Evolutionary conservation across 2,888 invertebrate genomes (phyloP), one percentile per base, ranked within the genome.

Genomic region (Erebia aethiops): DNA sequence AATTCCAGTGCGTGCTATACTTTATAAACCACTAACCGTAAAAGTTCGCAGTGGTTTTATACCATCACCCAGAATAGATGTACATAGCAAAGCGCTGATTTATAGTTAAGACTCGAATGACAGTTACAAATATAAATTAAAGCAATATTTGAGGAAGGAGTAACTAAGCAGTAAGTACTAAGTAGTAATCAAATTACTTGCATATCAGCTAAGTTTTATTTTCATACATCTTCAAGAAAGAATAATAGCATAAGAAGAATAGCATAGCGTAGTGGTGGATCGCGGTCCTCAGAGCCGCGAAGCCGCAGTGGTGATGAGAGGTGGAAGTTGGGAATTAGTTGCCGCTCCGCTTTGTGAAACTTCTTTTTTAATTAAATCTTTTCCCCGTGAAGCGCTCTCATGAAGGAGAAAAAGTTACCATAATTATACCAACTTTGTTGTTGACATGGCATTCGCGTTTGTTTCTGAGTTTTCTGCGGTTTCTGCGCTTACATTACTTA

Each of bases 321-420:
- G 69, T 74, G 69, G 71, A 77, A 77, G 71, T 77, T 76, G 72
- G 54, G 71, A 75, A 75, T 77, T 73, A 77, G 76, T 74, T 73
- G 71, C 69, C 71, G 69, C 63, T 65, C 21, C 67, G 67, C 60
- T 68, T 70, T 60, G 21, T 66, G 51, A 52, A 62, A 69, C 65
- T 71, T 70, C 63, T 73, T 74, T 72, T 72, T 74, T 74, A 74
- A 76, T 76, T 74, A 76, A 77, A 75, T 73, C 69, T 71, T 69
- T 71, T 58, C 57, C 52, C 49, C 35, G 69, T 69, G 70, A 75
- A 71, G 71, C 72, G 67, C 70, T 63, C 65, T 71, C 71, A 67
- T 69, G 69, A 46, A 69, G 68, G 63, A 63, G 46, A 52, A 52
- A 51, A 64, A 70, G 52, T 72, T 60, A 64, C 52, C n/a, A 58